These are phyloP conservation scores for Illadopsis cleaveri DNA, from an alignment of 2,113 vertebrate species.

Conservation along the genomic window DNA sequence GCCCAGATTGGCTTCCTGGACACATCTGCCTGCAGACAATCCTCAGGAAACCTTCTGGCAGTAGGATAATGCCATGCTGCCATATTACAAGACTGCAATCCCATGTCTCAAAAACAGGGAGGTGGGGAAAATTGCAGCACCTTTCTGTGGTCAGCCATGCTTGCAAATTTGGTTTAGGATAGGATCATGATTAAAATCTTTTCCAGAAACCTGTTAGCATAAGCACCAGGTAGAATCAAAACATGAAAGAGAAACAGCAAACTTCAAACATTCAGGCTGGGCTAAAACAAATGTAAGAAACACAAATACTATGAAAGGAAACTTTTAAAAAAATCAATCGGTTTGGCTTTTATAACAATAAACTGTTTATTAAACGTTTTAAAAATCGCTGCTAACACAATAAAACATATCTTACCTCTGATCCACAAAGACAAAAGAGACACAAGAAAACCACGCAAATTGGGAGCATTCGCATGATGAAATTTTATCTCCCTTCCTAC, in stretches of 20 bases:
- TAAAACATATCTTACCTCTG: slow-evolving; percentile 69
- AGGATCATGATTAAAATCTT: neutral
- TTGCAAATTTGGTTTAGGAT: neutral
- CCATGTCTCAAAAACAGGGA: neutral
- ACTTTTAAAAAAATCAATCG: neutral
- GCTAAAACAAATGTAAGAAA: neutral
- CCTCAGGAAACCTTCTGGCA: neutral
- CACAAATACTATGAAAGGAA: neutral
- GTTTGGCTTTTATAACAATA: neutral
- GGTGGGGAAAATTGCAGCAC: neutral
- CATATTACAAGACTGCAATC: neutral
- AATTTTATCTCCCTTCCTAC: neutral
- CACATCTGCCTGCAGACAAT: neutral
- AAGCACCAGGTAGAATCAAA: neutral
- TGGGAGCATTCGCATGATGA: slow-evolving; percentile 61
- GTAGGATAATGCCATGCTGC: fast-evolving
- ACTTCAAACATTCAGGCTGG: neutral
- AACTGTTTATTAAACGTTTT: neutral
- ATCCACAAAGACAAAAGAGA: slow-evolving; percentile 11
- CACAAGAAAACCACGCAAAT: slow-evolving; percentile 28
- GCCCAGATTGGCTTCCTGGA: neutral
- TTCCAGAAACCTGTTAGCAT: neutral
- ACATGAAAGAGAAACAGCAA: neutral
- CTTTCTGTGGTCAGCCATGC: neutral
- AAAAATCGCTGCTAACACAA: neutral